Conservation (phyloP, 2,113 vertebrate species). For the Willisornis vidua region DNA sequence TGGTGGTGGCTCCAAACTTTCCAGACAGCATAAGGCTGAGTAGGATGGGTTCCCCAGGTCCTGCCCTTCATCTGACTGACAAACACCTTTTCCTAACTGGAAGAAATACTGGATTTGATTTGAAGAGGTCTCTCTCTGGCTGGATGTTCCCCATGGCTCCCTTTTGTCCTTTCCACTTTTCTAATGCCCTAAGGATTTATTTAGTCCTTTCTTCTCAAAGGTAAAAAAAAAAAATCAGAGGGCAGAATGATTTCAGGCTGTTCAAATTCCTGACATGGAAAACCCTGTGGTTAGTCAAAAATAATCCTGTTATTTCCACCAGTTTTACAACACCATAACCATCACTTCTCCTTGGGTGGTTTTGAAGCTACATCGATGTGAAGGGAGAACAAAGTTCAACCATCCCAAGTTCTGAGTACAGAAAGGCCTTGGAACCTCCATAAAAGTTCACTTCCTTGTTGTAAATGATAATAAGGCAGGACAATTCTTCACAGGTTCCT, state of each 20-base stretch:
- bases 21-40: not conserved
- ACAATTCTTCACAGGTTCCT: not conserved
- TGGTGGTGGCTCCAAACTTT: not conserved
- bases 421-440: not conserved
- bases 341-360: not conserved
- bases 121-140: not conserved
- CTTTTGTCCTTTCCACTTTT: not conserved
- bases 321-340: slow-evolving; percentile 41
- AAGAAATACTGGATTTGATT: not conserved
- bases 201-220: not conserved
- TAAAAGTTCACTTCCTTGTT: slow-evolving; percentile 6
- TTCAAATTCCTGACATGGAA: slow-evolving; percentile 1
- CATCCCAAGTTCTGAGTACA: not conserved
- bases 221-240: not conserved
- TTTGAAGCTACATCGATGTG: not conserved
- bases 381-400: slow-evolving; percentile 31
- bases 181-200: not conserved
- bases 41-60: not conserved
- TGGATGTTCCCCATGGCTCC: not conserved
- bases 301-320: slow-evolving; percentile 57
- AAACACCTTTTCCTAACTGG: not conserved
- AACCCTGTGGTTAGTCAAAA: slow-evolving; percentile 30
- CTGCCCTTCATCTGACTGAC: not conserved
- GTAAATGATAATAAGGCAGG: not conserved
- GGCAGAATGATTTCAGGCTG: not conserved